Conservation (phyloP, 92 coral and sea anemone species). For the Palythoa heliodiscus region DNA sequence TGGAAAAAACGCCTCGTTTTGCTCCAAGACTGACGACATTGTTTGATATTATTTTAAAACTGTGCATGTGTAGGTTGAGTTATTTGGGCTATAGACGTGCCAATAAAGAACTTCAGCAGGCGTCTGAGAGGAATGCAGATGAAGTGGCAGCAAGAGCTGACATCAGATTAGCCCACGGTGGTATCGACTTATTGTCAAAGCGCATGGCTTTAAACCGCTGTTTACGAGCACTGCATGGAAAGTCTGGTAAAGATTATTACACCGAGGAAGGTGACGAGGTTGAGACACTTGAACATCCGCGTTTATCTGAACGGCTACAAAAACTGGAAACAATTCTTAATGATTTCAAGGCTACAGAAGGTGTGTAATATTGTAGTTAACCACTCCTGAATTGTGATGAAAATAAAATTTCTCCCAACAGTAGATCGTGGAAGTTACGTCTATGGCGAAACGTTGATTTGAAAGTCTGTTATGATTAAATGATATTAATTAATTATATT, state of each 20-base stretch:
- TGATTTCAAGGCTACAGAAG: background rate
- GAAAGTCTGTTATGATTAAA: too few relatives aligned
- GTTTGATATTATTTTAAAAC: constrained; percentile 65
- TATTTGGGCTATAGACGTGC: constrained; percentile 64
- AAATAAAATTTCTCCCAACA: too few relatives aligned
- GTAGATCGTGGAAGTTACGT: too few relatives aligned
- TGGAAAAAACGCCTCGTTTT: constrained; percentile 55
- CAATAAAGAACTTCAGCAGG: constrained; percentile 56
- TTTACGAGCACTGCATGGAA: constrained; percentile 71
- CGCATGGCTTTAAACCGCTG: constrained; percentile 70
- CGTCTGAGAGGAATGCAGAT: constrained; percentile 70
- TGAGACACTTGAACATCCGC: constrained; percentile 38
- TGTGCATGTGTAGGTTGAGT: constrained; percentile 71
- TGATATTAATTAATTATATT: too few relatives aligned
- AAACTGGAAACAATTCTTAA: background rate
- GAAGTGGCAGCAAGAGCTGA: constrained; percentile 63
- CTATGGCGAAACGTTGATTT: too few relatives aligned
- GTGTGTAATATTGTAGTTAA: background rate
- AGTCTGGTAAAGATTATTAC: constrained; percentile 60
- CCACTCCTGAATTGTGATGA: too few relatives aligned
- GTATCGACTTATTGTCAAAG: constrained; percentile 68
- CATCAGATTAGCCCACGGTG: constrained; percentile 69
- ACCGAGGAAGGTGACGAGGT: constrained; percentile 79
- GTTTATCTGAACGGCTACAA: constrained; percentile 13
- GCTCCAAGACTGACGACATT: constrained; percentile 47